Evolutionary conservation across 2,113 vertebrate genomes (phyloP).

Genomic region (Spea multiplicata): DNA sequence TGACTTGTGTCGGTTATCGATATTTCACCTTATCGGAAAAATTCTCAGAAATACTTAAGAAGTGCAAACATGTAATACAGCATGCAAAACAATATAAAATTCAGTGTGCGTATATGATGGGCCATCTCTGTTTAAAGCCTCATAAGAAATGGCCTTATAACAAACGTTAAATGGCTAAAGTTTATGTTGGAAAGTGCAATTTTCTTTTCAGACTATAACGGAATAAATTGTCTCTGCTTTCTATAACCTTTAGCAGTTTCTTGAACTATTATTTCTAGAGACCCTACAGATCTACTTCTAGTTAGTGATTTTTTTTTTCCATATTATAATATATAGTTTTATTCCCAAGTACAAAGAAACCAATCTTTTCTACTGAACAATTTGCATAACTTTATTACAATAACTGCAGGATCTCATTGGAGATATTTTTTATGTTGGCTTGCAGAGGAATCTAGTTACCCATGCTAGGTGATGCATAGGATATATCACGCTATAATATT

Average conservation of each 20-base stretch:
- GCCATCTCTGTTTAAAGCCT: no score
- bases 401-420: not conserved
- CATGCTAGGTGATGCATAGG: not conserved
- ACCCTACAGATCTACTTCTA: not conserved
- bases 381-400: constrained; percentile 10
- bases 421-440: constrained; percentile 6
- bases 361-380: not conserved
- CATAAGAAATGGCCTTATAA: no score
- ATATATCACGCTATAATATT: not conserved
- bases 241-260: not conserved
- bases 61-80: not conserved
- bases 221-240: no score
- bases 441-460: not conserved
- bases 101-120: no score
- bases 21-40: no score
- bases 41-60: not conserved
- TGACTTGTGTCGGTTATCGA: no score
- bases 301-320: not conserved
- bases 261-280: not conserved
- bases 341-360: constrained; percentile 10
- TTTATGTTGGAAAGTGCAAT: no score
- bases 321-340: constrained; percentile 11
- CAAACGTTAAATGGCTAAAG: no score
- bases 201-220: no score
- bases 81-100: no score